phyloP scores from a whole-genome alignment of 2,888 invertebrate genomes.

The Amiota minor region DNA sequence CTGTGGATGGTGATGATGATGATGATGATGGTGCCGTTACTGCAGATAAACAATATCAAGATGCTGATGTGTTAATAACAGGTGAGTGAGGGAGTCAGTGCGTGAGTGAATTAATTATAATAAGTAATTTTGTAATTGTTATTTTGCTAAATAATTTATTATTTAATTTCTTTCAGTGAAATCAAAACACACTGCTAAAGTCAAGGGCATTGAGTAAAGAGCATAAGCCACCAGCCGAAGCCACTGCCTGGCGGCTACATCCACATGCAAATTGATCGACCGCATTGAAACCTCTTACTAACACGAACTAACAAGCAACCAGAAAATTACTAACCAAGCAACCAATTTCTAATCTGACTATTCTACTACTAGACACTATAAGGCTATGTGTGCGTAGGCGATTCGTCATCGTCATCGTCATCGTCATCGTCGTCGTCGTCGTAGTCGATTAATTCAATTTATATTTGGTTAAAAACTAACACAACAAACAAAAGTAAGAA shows the following conservation, averaged over 20 bases:
- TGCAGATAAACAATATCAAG: not conserved
- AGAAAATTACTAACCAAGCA: not conserved
- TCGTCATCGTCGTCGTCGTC: no score
- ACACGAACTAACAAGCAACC: conserved; percentile 20
- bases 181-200: conserved; percentile 67
- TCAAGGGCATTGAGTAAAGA: conserved; percentile 57
- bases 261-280: no score
- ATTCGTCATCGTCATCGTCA: no score
- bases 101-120: no score
- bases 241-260: no score
- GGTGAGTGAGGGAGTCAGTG: conserved; percentile 63
- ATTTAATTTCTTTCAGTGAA: conserved; percentile 62
- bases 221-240: no score
- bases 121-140: not conserved
- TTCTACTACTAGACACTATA: no score
- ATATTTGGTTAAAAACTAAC: no score
- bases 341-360: no score
- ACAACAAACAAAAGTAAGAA: conserved; percentile 5
- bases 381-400: no score
- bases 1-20: conserved; percentile 35
- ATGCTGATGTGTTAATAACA: conserved; percentile 69
- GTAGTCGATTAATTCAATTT: no score
- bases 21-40: conserved; percentile 21
- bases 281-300: no score
- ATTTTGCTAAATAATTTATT: conserved; percentile 15